Evolutionary conservation across 2,888 invertebrate genomes (phyloP).

Genomic region (Parelbella ahira): DNA sequence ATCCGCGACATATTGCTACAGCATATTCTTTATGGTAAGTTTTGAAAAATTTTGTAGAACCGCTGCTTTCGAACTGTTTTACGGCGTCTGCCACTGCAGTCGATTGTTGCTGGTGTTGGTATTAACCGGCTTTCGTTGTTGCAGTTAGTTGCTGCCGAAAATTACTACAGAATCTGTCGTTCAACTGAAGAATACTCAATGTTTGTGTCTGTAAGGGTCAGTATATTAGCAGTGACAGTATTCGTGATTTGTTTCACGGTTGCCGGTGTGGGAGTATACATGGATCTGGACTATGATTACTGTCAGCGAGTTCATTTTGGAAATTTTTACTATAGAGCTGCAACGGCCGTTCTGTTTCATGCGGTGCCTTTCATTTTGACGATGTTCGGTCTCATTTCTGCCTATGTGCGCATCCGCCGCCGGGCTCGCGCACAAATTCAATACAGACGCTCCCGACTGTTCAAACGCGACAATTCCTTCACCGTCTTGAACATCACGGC

Average conservation of each 20-base stretch:
- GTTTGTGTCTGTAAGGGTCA: conserved; percentile 71
- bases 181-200: conserved; percentile 49
- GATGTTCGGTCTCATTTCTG: conserved; percentile 72
- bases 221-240: conserved; percentile 72
- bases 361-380: conserved; percentile 80
- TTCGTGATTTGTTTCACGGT: conserved; percentile 79
- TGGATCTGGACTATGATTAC: conserved; percentile 84
- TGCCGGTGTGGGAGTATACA: conserved; percentile 82
- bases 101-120: no score
- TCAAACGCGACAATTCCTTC: conserved; percentile 82
- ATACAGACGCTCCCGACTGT: conserved; percentile 83
- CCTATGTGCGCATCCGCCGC: conserved; percentile 71
- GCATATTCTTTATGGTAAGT: conserved; percentile 70
- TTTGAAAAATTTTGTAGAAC: no score
- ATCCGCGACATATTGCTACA: conserved; percentile 80
- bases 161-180: conserved; percentile 83
- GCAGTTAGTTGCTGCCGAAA: conserved; percentile 82
- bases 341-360: conserved; percentile 80
- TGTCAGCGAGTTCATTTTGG: conserved; percentile 80
- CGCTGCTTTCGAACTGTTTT: no score
- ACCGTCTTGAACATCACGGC: conserved; percentile 83
- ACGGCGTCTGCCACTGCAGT: no score
- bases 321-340: conserved; percentile 77
- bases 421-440: conserved; percentile 72
- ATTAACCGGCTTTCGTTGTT: conserved; percentile 4